Conservation (phyloP, 1,140 invertebrate species). For the Brachionus plicatilis region DNA sequence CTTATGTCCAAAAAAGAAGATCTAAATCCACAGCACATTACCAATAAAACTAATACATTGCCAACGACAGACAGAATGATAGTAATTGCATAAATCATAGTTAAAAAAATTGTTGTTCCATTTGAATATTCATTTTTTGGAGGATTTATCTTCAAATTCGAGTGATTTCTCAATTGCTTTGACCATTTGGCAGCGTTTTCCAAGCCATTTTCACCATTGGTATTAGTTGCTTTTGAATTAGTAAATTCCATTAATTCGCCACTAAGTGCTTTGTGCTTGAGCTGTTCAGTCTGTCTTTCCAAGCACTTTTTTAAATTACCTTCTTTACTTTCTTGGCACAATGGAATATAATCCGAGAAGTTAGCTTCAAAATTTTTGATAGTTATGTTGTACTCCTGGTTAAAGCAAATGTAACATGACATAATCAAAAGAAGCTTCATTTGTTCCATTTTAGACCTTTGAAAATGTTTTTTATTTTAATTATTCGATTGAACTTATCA, state of each 20-base stretch:
- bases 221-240: background rate
- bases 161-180: background rate
- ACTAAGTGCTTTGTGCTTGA: background rate
- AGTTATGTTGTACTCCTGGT: background rate
- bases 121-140: slow-evolving; percentile 6
- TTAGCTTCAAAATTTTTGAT: slow-evolving; percentile 5
- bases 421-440: background rate
- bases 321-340: background rate
- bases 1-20: slow-evolving; percentile 32
- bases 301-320: background rate
- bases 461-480: background rate
- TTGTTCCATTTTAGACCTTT: background rate
- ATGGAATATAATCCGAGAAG: background rate
- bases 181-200: background rate
- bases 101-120: slow-evolving; percentile 2
- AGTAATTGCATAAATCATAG: background rate
- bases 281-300: background rate
- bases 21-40: slow-evolving; percentile 22
- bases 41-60: background rate
- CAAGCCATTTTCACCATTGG: background rate
- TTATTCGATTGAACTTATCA: background rate
- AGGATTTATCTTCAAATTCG: background rate
- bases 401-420: background rate
- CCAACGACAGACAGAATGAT: background rate
- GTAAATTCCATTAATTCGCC: background rate